These are phyloP conservation scores for Poeciliopsis turrubarensis DNA, from an alignment of 2,113 vertebrate species.

Conservation along the genomic window DNA sequence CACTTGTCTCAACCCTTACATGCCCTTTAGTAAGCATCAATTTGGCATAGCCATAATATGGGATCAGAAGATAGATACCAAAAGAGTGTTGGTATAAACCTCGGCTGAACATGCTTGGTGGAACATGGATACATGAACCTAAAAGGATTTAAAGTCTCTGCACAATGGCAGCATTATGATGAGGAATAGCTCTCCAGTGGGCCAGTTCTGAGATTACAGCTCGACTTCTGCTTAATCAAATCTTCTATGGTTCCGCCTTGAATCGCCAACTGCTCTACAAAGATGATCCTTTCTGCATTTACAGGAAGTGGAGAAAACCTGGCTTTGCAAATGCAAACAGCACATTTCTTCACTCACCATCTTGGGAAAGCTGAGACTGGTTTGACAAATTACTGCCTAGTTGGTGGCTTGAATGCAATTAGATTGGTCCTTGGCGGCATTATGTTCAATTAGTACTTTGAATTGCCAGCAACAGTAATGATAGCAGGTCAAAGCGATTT, in stretches of 20 bases:
- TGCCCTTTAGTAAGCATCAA: conserved; percentile 5
- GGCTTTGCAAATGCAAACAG: conserved; percentile 10
- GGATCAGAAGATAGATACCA: conserved; percentile 53
- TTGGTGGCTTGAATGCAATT: conserved; percentile 31
- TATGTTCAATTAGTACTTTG: conserved; percentile 26
- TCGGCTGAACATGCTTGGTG: conserved; percentile 52
- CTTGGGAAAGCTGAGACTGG: conserved; percentile 20
- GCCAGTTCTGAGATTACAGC: conserved; percentile 54
- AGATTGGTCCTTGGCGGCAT: conserved; percentile 17
- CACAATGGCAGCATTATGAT: conserved; percentile 52
- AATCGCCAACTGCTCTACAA: conserved; percentile 48
- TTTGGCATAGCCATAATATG: conserved; percentile 26
- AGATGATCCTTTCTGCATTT: conserved; percentile 26
- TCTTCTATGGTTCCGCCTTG: conserved; percentile 56
- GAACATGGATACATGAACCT: conserved; percentile 50
- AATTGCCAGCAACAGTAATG: conserved; percentile 16
- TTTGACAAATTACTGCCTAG: neutral
- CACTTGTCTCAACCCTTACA: conserved; percentile 22
- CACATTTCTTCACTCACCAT: conserved; percentile 10
- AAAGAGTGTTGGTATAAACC: conserved; percentile 52
- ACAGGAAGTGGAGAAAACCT: conserved; percentile 6
- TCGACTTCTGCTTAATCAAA: conserved; percentile 54
- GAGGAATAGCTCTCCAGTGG: conserved; percentile 42
- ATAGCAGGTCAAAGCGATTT: neutral
- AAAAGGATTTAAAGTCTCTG: conserved; percentile 50